Evolutionary conservation across 2,113 vertebrate species (phyloP).

Genomic region (Penelope pileata): DNA sequence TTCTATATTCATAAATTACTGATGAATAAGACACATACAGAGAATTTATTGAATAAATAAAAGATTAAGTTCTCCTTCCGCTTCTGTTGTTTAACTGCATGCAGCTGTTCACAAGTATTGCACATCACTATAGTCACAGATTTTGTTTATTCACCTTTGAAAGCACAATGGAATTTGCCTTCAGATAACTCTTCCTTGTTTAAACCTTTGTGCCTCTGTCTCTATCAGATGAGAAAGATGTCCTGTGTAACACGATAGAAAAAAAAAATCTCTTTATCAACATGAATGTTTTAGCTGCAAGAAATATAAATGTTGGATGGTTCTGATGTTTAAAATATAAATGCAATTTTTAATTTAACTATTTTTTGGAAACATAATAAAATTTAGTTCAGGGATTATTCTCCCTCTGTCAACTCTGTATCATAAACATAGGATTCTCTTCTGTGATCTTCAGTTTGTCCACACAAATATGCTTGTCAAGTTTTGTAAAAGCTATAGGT

Average conservation of each 20-base stretch:
- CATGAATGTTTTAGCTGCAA: not conserved
- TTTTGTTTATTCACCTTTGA: not conserved
- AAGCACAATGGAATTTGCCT: not conserved
- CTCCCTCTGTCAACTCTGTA: not conserved
- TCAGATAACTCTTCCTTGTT: not conserved
- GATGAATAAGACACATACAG: not conserved
- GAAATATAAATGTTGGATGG: not conserved
- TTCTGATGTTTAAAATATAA: not conserved
- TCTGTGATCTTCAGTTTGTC: not conserved
- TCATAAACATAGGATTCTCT: not conserved
- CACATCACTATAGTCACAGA: not conserved
- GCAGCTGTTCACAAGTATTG: not conserved
- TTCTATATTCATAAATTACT: not conserved
- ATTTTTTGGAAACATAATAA: not conserved
- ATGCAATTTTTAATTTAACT: not conserved
- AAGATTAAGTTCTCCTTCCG: not conserved
- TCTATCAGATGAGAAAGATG: not conserved
- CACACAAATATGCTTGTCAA: not conserved
- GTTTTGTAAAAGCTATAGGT: not conserved
- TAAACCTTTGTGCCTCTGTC: not conserved
- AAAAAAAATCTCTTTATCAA: not conserved
- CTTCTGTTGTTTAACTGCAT: not conserved
- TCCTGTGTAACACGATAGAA: not conserved
- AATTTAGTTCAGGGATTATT: not conserved
- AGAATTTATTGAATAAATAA: not conserved